Conservation (phyloP, 2,888 invertebrate genomes). For the Erebia aethiops region DNA sequence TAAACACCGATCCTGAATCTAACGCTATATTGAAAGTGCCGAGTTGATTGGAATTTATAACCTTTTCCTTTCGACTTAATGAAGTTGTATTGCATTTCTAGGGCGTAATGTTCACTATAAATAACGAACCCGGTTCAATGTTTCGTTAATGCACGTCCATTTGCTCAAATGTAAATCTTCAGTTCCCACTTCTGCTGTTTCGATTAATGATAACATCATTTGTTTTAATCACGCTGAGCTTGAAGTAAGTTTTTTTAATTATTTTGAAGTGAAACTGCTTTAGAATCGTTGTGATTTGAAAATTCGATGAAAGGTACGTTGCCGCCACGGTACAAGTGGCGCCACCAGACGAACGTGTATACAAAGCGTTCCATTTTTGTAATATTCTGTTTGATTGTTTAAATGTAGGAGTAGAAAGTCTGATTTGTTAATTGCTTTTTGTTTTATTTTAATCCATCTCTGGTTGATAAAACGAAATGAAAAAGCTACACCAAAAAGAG, state of each 20-base stretch:
- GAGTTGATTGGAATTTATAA: constrained; percentile 61
- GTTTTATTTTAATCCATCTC: too few species aligned
- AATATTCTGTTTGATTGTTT: too few species aligned
- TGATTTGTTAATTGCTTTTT: too few species aligned
- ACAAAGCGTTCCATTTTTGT: too few species aligned
- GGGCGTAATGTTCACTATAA: constrained; percentile 56
- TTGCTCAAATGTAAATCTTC: constrained; percentile 34
- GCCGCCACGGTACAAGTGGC: too few species aligned
- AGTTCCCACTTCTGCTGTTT: constrained; percentile 2
- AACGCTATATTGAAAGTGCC: constrained; percentile 51
- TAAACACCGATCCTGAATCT: constrained; percentile 44
- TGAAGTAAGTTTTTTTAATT: background rate
- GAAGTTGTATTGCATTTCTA: constrained; percentile 61
- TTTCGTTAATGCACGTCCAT: constrained; percentile 45
- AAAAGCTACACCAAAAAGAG: too few species aligned
- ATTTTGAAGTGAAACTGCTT: too few species aligned
- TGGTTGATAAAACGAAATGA: too few species aligned
- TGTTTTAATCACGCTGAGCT: background rate
- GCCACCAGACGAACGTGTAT: too few species aligned
- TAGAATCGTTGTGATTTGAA: too few species aligned
- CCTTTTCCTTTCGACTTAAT: constrained; percentile 57
- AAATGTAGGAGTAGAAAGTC: too few species aligned
- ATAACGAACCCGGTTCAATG: constrained; percentile 52
- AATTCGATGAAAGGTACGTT: too few species aligned
- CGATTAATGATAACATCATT: constrained; percentile 11